Evolutionary conservation across 2,797 vertebrate species (phyloP), one percentile per base, ranked within the genome.

Genomic region (Mus caroli): DNA sequence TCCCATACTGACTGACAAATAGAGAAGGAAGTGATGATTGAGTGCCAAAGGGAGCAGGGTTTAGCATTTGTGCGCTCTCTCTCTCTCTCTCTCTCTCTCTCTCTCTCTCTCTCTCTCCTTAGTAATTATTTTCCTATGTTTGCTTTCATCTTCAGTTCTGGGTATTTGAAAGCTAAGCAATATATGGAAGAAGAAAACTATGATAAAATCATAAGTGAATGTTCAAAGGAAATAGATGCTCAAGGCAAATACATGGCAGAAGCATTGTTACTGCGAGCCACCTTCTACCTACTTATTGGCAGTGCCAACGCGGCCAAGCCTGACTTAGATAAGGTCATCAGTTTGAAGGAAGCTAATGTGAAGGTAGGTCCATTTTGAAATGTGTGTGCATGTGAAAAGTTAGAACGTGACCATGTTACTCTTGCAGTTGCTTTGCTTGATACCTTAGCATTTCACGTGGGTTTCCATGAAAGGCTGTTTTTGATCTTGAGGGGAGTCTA

Each of bases 111-210:
- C 50, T 96, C 43, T 14, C 92, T 78, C 77, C 40, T 79, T 90
- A 75, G 56, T 92, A 88, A 97, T 87, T 91, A 77, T 89, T 86
- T 93, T 77, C 19, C 31, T 95, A 26, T 94, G 62, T 94, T 97
- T 94, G 91, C 52, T 83, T 94, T 98, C 90, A 56, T 97, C 98
- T 97, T 92, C 96, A 99, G 99, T 98, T 99, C 99, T 93, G 99
- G 99, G 78, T 99, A 99, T 98, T 99, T 99, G 98, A 99, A 99
- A 98, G 99, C 99, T 78, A 99, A 99, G 98, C 99, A 99, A 97
- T 99, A 99, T 98, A 99, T 99, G 99, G 99, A 99, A 97, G 99
- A 99, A 98, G 99, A 99, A 98, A 99, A 99, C 97, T 99, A 99
- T 62, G 99, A 99, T 98, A 99, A 99, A 98, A 99, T 99, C 97